Evolutionary conservation across 30 jellyfish, hydroid and myxozoan genomes (phyloP).

Genomic region (Sanderia malayensis): DNA sequence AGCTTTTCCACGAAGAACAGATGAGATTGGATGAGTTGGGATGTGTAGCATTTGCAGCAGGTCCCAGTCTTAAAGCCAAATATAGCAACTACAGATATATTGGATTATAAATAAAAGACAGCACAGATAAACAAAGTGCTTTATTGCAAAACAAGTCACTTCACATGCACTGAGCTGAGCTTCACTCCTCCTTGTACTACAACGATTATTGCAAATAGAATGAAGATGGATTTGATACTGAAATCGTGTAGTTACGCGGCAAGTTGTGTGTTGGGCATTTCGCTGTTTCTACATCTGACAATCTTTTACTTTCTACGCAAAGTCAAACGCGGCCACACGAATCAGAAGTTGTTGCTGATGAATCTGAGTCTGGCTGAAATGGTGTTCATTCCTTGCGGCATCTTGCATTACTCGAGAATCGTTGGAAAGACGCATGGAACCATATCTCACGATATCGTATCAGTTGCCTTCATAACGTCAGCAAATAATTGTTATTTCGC

Average conservation of each 20-base stretch:
- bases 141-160: too few relatives aligned
- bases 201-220: too few relatives aligned
- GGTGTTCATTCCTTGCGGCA: neutral
- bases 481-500: slow-evolving; percentile 44
- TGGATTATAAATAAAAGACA: too few relatives aligned
- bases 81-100: too few relatives aligned
- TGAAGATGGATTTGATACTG: too few relatives aligned
- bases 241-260: slow-evolving; percentile 14
- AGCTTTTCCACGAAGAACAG: too few relatives aligned
- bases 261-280: neutral
- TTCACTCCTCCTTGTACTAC: too few relatives aligned
- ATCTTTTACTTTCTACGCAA: slow-evolving; percentile 8
- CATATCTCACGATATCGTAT: slow-evolving; percentile 6
- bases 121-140: too few relatives aligned
- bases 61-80: too few relatives aligned
- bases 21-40: too few relatives aligned
- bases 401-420: neutral
- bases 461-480: slow-evolving; percentile 15
- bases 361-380: neutral
- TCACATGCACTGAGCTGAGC: too few relatives aligned
- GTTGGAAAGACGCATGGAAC: slow-evolving; percentile 34
- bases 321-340: neutral
- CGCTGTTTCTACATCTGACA: slow-evolving; percentile 20
- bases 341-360: neutral
- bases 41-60: too few relatives aligned